phyloP scores from a whole-genome alignment of 2,113 vertebrate genomes.

The Peromyscus leucopus region DNA sequence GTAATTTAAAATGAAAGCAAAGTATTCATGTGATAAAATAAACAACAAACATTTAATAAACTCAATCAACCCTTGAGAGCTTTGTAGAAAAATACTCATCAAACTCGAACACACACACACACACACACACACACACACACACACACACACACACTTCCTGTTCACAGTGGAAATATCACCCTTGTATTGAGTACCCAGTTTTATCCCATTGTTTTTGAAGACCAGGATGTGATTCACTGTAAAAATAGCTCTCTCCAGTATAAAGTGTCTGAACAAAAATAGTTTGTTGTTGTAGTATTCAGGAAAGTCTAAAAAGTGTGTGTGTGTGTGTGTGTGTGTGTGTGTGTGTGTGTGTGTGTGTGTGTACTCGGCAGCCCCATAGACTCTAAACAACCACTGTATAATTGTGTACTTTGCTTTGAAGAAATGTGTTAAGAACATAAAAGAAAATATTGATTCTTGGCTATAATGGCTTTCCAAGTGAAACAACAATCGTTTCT shows the following conservation, averaged over 20 bases:
- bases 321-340: not conserved
- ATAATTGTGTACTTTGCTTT: not conserved
- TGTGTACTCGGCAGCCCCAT: not conserved
- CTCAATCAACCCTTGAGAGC: not conserved
- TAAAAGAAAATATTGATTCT: not conserved
- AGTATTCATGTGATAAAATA: not conserved
- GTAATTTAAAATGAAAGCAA: not conserved
- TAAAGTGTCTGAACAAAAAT: slow-evolving; percentile 77
- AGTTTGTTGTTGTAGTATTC: slow-evolving; percentile 75
- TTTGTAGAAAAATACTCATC: not conserved
- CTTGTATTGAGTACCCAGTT: slow-evolving; percentile 73
- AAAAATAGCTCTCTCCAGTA: slow-evolving; percentile 76
- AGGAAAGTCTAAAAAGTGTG: slow-evolving; percentile 72
- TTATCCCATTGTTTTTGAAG: slow-evolving; percentile 76
- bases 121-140: slow-evolving; percentile 13
- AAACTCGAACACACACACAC: not conserved
- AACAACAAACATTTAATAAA: not conserved
- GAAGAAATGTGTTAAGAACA: not conserved
- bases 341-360: not conserved
- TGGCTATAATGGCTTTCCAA: not conserved
- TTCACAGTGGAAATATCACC: slow-evolving; percentile 72
- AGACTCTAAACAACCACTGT: not conserved
- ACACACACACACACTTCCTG: slow-evolving; percentile 57
- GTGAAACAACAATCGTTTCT: not conserved
- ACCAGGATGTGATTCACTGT: slow-evolving; percentile 80